Percentiles rank a stretch among this genome's conserved stretches.
Conservation (phyloP, 2,888 invertebrate species). For the Halocaridina rubra region DNA sequence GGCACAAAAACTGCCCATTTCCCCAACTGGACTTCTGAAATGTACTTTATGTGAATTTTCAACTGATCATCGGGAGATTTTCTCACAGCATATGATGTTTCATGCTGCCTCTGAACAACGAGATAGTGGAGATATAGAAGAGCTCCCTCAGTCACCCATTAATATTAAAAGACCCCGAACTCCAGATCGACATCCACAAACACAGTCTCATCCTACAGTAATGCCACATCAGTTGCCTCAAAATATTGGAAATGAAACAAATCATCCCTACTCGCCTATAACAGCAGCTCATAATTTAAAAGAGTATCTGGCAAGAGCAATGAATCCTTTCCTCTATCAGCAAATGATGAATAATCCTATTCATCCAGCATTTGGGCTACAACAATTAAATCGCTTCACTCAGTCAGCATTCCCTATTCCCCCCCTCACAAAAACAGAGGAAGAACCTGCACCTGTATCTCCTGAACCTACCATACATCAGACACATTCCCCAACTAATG, state of each 20-base stretch:
- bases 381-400: slow-evolving; percentile 42
- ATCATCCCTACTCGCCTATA: slow-evolving; percentile 18
- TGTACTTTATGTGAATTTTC: slow-evolving; percentile 69
- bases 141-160: slow-evolving; percentile 7
- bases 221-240: slow-evolving; percentile 41
- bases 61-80: slow-evolving; percentile 66
- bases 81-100: slow-evolving; percentile 68
- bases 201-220: slow-evolving; percentile 12
- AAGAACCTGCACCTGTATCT: slow-evolving; percentile 15
- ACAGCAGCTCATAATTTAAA: slow-evolving; percentile 45
- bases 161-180: not conserved
- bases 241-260: not conserved
- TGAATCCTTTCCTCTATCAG: slow-evolving; percentile 56
- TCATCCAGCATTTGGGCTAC: slow-evolving; percentile 50
- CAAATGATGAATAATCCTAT: slow-evolving; percentile 44
- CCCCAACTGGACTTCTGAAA: slow-evolving; percentile 63
- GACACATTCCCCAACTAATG: slow-evolving; percentile 20
- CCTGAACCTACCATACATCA: slow-evolving; percentile 12
- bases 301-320: slow-evolving; percentile 47
- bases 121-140: slow-evolving; percentile 19
- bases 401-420: slow-evolving; percentile 45
- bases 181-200: slow-evolving; percentile 17
- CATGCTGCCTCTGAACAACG: slow-evolving; percentile 23
- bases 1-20: not conserved
- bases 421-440: slow-evolving; percentile 6